Evolutionary conservation across 2,888 invertebrate species (phyloP).

Genomic region (Bugulina stolonifera): DNA sequence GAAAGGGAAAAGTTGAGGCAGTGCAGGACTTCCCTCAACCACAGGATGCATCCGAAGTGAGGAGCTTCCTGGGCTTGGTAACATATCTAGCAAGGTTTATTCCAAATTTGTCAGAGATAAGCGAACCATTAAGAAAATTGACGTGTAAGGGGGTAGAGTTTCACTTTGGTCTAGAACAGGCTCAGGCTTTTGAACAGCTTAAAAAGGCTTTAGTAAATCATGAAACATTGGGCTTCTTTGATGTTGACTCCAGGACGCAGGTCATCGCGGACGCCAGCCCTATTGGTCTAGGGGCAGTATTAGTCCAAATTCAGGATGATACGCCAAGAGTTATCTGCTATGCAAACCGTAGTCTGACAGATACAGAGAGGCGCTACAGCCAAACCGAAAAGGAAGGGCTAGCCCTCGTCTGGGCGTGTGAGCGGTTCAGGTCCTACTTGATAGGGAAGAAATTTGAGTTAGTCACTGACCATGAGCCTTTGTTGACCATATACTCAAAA

Average conservation of each 20-base stretch:
- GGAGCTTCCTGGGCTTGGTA: neutral
- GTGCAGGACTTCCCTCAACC: neutral
- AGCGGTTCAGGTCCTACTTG: slow-evolving; percentile 3
- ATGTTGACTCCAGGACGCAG: too few species aligned
- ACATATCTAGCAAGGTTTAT: neutral
- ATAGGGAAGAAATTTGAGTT: neutral
- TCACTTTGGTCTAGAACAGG: neutral
- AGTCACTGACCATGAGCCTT: slow-evolving; percentile 16
- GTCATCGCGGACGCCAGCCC: slow-evolving; percentile 17
- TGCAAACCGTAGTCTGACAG: neutral
- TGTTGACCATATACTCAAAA: neutral
- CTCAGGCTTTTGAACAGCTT: neutral
- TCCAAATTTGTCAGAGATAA: neutral
- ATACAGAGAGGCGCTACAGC: neutral
- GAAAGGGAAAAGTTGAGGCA: neutral
- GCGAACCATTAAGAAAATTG: neutral
- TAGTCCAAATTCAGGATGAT: neutral
- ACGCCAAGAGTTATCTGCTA: neutral
- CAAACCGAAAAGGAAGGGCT: slow-evolving; percentile 5
- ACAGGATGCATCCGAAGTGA: neutral
- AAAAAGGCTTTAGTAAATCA: neutral
- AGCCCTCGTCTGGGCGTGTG: slow-evolving; percentile 16
- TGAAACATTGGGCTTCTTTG: neutral
- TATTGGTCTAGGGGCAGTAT: neutral
- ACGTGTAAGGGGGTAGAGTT: neutral